Evolutionary conservation across 2,797 vertebrate species (phyloP).

Genomic region (Microctenopoma lineatum): DNA sequence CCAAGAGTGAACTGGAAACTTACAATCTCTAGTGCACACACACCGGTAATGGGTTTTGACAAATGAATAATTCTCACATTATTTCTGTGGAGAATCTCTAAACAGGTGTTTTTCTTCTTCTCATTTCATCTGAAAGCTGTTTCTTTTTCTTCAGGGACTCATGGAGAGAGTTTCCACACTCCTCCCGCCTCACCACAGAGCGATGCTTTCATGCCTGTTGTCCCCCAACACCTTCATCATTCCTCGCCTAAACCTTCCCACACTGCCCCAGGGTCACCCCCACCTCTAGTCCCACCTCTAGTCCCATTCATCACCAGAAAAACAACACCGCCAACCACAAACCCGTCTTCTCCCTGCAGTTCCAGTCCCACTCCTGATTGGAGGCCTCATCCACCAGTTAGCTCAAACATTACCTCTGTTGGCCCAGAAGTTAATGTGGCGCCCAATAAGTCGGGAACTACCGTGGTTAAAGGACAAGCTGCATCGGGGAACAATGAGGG

Average conservation of each 20-base stretch:
- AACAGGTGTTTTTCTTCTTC: neutral
- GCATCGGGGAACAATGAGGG: slow-evolving; percentile 51
- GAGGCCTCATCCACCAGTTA: slow-evolving; percentile 48
- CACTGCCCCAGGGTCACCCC: slow-evolving; percentile 35
- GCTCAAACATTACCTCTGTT: slow-evolving; percentile 30
- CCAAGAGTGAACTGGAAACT: neutral
- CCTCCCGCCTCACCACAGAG: slow-evolving; percentile 76
- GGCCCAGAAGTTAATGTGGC: slow-evolving; percentile 22
- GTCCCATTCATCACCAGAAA: slow-evolving; percentile 42
- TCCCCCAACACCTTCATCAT: slow-evolving; percentile 21
- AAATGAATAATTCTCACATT: neutral
- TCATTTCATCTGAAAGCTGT: neutral
- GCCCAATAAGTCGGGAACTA: slow-evolving; percentile 50
- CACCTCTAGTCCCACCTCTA: slow-evolving; percentile 34
- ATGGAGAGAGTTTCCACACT: slow-evolving; percentile 79
- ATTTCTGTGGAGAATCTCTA: neutral
- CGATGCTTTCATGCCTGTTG: slow-evolving; percentile 29
- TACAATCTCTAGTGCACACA: neutral
- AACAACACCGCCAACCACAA: slow-evolving; percentile 22
- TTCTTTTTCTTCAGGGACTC: slow-evolving; percentile 55
- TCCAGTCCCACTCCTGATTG: slow-evolving; percentile 45
- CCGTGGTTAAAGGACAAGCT: slow-evolving; percentile 31
- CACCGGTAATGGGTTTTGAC: too few species aligned
- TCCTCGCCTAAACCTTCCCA: slow-evolving; percentile 32
- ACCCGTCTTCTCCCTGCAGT: slow-evolving; percentile 11